Evolutionary conservation across 2,888 invertebrate species (phyloP), one percentile per base, ranked within the genome.

Genomic region (Gari tellinella): DNA sequence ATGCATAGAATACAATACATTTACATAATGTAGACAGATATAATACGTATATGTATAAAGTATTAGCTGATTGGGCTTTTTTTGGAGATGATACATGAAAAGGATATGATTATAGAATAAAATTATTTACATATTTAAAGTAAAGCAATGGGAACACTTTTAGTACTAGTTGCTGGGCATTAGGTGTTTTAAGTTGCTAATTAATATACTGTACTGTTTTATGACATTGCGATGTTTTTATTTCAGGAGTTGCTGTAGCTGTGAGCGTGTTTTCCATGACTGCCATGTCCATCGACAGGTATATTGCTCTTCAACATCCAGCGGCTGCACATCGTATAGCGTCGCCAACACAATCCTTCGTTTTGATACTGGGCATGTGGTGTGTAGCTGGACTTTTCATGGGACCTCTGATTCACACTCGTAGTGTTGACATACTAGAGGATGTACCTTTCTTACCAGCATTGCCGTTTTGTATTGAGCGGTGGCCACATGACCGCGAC

Each of bases 291-390:
- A 93, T 96, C 46, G 96, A 96, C 93, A 94, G 96, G n/a, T 96
- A 95, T 92, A 94, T 95, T n/a, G 95, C 96, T n/a, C 95, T 96
- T 60, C 94, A 95, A 86, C 95, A 95, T 87, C 95, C 96, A 7
- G 72, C 78, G n/a, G 56, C 81, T 65, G 63, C 88, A 65, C 79
- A 85, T 65, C 73, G 89, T 31, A 76, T 82, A 5, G 73, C 85
- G 7, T 67, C 77, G 10, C 65, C 80, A 8, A 55, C 70, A 0
- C 82, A 86, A 26, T 82, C 88, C 1, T 57, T 83, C 7, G 25
- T 76, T 5, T 79, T 89, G 37, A 80, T 90, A 14, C 41, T 75
- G 5, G 68, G 80, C 25, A 87, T 86, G 56, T 91, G 91, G 90
- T 17, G 85, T 3, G 77, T 87, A 5, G 83, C 90, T 0, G 82